Evolutionary conservation across 35 echinoderm and acorn worm species (phyloP).

Genomic region (Stichopus chloronotus): DNA sequence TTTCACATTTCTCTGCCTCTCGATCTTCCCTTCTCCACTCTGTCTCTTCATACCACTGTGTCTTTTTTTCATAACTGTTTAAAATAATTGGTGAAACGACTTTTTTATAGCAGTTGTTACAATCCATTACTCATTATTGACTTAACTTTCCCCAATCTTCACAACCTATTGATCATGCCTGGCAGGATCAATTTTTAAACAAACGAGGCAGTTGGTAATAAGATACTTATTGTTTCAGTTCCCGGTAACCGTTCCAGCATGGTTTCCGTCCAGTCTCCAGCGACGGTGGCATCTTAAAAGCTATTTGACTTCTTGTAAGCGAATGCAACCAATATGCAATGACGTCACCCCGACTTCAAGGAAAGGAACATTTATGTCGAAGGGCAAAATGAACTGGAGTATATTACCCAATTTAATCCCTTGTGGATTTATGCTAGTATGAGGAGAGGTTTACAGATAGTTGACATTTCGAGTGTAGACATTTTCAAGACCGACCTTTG

Average conservation of each 20-base stretch:
- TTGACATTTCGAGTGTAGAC: not conserved
- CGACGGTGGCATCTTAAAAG: constrained; percentile 42
- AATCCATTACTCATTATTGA: constrained; percentile 16
- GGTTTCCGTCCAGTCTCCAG: constrained; percentile 21
- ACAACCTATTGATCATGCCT: constrained; percentile 23
- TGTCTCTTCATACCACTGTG: not conserved
- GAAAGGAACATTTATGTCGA: constrained; percentile 12
- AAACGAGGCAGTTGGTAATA: not conserved
- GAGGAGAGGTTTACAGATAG: not conserved
- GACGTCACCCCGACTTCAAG: not conserved
- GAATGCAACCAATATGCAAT: not conserved
- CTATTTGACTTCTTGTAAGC: constrained; percentile 38
- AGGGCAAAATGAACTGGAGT: not conserved
- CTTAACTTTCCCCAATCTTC: not conserved
- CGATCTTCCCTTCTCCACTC: not conserved
- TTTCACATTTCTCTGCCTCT: not conserved
- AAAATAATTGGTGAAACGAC: constrained; percentile 38
- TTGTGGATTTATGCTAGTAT: not conserved
- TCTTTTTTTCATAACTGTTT: not conserved
- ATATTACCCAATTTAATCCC: not conserved
- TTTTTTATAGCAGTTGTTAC: not conserved
- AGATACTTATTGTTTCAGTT: not conserved
- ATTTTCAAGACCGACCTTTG: no score
- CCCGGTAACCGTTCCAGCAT: not conserved
- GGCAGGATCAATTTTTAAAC: constrained; percentile 27